Evolutionary conservation across 2,113 vertebrate genomes (phyloP).

Genomic region (Hymenochirus boettgeri): DNA sequence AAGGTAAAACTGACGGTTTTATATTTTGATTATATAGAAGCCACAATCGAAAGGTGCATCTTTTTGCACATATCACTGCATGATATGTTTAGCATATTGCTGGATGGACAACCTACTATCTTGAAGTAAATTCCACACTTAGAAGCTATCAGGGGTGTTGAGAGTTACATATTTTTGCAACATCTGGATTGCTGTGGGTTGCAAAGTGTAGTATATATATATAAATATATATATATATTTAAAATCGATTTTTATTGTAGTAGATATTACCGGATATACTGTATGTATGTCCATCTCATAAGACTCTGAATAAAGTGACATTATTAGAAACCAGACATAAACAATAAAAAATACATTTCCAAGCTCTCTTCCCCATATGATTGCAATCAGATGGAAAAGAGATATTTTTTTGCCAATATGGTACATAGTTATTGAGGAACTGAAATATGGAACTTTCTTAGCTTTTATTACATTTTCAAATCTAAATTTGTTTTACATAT

Average conservation of each 20-base stretch:
- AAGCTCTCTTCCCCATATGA: slow-evolving; percentile 31
- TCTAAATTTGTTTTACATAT: slow-evolving; percentile 62
- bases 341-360: slow-evolving; percentile 36
- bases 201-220: too few species aligned
- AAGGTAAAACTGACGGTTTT: too few species aligned
- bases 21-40: too few species aligned
- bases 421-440: slow-evolving; percentile 33
- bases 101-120: too few species aligned
- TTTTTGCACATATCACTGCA: too few species aligned
- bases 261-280: slow-evolving; percentile 20
- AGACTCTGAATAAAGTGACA: slow-evolving; percentile 37
- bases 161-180: too few species aligned
- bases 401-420: slow-evolving; percentile 31
- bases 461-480: slow-evolving; percentile 54
- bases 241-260: slow-evolving; percentile 3
- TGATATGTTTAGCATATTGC: too few species aligned
- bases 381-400: slow-evolving; percentile 40
- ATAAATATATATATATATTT: too few species aligned
- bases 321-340: slow-evolving; percentile 43
- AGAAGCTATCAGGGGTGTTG: too few species aligned
- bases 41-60: too few species aligned
- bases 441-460: slow-evolving; percentile 43
- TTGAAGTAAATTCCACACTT: too few species aligned
- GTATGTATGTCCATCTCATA: slow-evolving; percentile 14
- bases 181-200: too few species aligned